Evolutionary conservation across 1,140 invertebrate species (phyloP), one percentile per base, ranked within the genome.

Genomic region (Calephelis nemesis): DNA sequence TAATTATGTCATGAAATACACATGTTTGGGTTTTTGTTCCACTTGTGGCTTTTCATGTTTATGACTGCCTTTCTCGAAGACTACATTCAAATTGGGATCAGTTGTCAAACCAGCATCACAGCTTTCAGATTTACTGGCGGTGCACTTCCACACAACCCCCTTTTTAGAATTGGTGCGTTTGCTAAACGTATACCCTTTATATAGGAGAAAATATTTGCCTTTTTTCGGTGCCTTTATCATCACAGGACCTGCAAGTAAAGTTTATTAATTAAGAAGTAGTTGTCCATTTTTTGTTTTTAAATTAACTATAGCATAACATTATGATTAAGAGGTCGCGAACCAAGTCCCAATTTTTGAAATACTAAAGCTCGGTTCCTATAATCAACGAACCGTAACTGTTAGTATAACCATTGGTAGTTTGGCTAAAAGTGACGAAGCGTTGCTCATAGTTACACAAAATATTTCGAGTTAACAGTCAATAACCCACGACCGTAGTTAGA

Each of bases 81-180:
- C 81, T 2, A 91, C 76, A 52, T 83, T 84, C 12, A 91, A 72
- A 60, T 82, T 82, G 6, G 81, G 69, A 65, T 89, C 88, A 0
- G 86, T 91, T 0, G 83, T 87, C 0, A 91, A 50, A 0, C 69
- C 79, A 0, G 79, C 84, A 15, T 79, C 78, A 50, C 87, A 91
- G 3, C 76, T 75, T 0, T 87, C 85, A 0, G 73, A 65, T 69
- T 87, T 89, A 49, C 82, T 85, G 2, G 75, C 64, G 0, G 74
- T 74, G 58, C 87, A 91, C 19, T 84, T 89, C 87, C 87, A 91
- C 19, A 89, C 85, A 0, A 76, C 80, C 0, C 87, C 87, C 42
- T 86, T 86, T 47, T 91, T 91, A 5, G 87, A 89, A 47, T 85
- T 89, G 0, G 85, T 70, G 19, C 79, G 70, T 69, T 79, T 76